Percentiles rank a stretch among this genome's conserved stretches.
These are phyloP conservation scores for Linhomoeus sp. DNA, from an alignment of 2,888 invertebrate genomes.

Conservation along the genomic window DNA sequence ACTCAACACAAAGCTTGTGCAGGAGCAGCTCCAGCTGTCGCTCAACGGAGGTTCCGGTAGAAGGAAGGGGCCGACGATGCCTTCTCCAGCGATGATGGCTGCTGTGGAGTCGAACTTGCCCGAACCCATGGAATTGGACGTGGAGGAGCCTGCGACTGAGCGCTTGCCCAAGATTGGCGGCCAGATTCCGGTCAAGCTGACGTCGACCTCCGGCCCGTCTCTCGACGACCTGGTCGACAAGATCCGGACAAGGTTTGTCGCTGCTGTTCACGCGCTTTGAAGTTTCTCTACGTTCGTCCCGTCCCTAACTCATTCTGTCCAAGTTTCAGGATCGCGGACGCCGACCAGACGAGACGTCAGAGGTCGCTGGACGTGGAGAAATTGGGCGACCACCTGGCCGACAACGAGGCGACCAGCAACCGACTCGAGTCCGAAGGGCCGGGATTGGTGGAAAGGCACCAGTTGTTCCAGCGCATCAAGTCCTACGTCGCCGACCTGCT, in stretches of 20 bases:
- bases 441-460: slow-evolving; percentile 56
- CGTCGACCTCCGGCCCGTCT: no score
- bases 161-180: no score
- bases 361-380: slow-evolving; percentile 38
- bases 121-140: slow-evolving; percentile 2
- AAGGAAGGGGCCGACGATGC: no score
- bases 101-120: not conserved
- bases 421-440: slow-evolving; percentile 40
- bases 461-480: slow-evolving; percentile 80
- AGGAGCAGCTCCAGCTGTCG: no score
- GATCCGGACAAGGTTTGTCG: not conserved
- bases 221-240: not conserved
- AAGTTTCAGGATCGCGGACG: slow-evolving; percentile 39
- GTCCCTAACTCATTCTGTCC: no score
- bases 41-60: no score
- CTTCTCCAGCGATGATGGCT: no score
- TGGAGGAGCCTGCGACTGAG: not conserved
- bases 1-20: no score
- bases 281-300: no score
- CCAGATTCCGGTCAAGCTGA: no score
- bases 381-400: slow-evolving; percentile 33
- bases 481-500: slow-evolving; percentile 86
- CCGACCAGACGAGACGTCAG: slow-evolving; percentile 40
- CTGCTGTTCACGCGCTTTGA: no score
- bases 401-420: slow-evolving; percentile 34